A percentile compares a stretch with the other conserved stretches of the same genome.
These are phyloP conservation scores for Drosophila setosimentum DNA, from an alignment of 2,888 invertebrate species.

Conservation along the genomic window DNA sequence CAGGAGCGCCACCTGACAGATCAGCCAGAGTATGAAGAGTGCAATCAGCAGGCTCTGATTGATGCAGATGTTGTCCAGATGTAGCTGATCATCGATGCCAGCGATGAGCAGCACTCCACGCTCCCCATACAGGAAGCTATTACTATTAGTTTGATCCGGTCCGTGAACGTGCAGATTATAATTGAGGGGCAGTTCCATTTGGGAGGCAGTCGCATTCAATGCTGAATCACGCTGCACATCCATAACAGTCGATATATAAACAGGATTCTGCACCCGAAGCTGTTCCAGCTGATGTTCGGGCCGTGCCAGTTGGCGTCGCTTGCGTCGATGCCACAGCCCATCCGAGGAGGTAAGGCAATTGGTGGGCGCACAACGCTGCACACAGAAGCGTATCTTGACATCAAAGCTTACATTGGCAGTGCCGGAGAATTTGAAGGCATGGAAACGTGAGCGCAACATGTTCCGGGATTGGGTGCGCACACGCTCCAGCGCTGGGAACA, in stretches of 20 bases:
- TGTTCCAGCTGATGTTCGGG: constrained; percentile 44
- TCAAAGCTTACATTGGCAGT: constrained; percentile 93
- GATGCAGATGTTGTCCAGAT: constrained; percentile 86
- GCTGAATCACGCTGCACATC: constrained; percentile 69
- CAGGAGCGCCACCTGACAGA: constrained; percentile 87
- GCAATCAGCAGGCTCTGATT: constrained; percentile 89
- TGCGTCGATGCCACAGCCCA: constrained; percentile 51
- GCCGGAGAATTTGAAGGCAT: constrained; percentile 94
- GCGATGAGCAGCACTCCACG: constrained; percentile 87
- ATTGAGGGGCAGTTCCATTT: constrained; percentile 84
- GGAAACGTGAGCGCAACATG: constrained; percentile 88
- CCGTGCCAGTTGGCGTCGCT: constrained; percentile 47
- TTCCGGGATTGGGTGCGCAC: constrained; percentile 78
- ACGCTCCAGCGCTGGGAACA: constrained; percentile 86
- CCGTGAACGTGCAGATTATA: constrained; percentile 87
- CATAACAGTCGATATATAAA: constrained; percentile 83
- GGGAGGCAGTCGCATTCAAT: constrained; percentile 22
- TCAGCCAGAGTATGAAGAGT: constrained; percentile 87
- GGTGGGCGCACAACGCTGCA: constrained; percentile 88
- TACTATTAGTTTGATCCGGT: constrained; percentile 86
- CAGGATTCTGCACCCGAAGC: constrained; percentile 79
- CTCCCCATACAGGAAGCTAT: constrained; percentile 88
- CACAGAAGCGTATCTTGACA: constrained; percentile 93
- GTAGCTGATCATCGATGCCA: constrained; percentile 85
- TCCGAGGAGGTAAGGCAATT: constrained; percentile 83